These are phyloP conservation scores for Glaucomys volans DNA, from an alignment of 2,113 vertebrate species.

Conservation along the genomic window DNA sequence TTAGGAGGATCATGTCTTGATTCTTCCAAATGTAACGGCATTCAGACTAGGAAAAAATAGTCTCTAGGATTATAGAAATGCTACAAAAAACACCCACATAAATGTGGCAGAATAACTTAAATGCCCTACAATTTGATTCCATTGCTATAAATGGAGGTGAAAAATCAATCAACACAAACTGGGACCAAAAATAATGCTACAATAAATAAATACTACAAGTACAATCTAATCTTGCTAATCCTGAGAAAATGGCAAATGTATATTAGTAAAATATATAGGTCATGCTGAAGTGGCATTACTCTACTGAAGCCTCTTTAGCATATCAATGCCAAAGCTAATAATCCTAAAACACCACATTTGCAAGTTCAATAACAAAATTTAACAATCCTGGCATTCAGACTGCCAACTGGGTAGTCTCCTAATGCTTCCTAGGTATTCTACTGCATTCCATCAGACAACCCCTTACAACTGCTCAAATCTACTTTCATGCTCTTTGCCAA, in stretches of 20 bases:
- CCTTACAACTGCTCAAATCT: not conserved
- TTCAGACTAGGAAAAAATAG: not conserved
- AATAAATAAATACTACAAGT: not conserved
- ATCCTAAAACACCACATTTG: not conserved
- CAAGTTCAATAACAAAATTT: constrained; percentile 21
- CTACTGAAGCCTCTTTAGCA: not conserved
- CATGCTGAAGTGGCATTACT: not conserved
- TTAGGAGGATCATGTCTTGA: not conserved
- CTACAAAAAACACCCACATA: not conserved
- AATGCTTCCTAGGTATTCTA: not conserved
- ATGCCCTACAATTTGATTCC: not conserved
- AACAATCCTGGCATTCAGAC: not conserved
- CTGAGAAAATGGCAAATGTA: not conserved
- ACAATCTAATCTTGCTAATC: not conserved
- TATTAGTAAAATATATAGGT: not conserved
- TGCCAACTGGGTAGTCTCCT: not conserved
- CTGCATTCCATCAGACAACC: not conserved
- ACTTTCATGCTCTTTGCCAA: not conserved
- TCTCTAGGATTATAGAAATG: constrained; percentile 43
- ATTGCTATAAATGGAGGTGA: not conserved
- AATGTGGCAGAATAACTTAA: not conserved
- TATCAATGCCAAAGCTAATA: not conserved
- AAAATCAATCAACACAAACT: constrained; percentile 1
- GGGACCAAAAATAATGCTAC: not conserved
- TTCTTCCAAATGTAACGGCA: constrained; percentile 16